Evolutionary conservation across 2,113 vertebrate species (phyloP), one percentile per base, ranked within the genome.

Genomic region (Andinoacara biseriatus): DNA sequence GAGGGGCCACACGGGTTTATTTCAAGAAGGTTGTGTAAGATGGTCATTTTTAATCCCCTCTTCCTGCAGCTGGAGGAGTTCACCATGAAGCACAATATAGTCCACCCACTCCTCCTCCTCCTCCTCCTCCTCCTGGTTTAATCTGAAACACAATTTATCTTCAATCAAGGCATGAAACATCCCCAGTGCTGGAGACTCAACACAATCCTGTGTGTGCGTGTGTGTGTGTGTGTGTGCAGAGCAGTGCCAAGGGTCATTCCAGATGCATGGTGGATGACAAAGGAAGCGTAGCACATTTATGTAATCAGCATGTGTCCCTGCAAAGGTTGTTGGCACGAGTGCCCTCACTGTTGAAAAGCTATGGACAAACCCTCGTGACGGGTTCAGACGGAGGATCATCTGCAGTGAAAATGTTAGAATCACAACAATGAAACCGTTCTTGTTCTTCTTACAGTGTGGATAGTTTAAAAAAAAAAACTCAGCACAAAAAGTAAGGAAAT

Each of bases 121-220:
- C 17, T 46, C 58, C 38, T 24, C 46, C 56, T 61, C 72, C 18
- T 59, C 29, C 31, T 60, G 43, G 10, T 87, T 62, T 80, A 90
- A 90, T 92, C 92, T 82, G 22, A 58, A 87, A 82, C 63, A 72
- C 82, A 85, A 85, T 93, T 90, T 79, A 86, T 88, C 87, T 86
- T 82, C 87, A 83, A 79, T 92, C 81, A 62, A 15, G 54, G 46
- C 77, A 52, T 69, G 80, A 85, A 74, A 82, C 77, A 52, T 78
- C 65, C 13, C 9, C 43, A 17, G 49, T 49, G 11, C 67, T 76
- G 58, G 61, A 67, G 40, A 58, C 15, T 29, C 24, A 29, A 31
- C 10, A 35, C 61, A 80, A 87, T 74, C 77, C 81, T 22, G 74
- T 29, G 24, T 52, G 38, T 81, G 62, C 65, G 17, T 46, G 43